Base-by-base conservation (phyloP, 2,888 invertebrate species). In the Leucoptera coffeella region DNA sequence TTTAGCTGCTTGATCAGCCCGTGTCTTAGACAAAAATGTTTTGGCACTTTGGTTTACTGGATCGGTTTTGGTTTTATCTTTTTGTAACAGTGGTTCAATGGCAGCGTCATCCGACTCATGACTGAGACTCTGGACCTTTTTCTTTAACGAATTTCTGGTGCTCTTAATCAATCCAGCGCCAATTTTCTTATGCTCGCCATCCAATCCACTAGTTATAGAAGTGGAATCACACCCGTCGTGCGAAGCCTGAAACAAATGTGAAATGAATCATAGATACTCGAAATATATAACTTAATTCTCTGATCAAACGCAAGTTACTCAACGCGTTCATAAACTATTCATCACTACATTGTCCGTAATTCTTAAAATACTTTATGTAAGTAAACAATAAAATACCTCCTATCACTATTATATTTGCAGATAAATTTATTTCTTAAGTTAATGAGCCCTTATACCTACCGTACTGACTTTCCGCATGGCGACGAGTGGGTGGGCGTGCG, bases 131-230 rank as follows among this genome's bases (percentile, higher is more conserved):
- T 56, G 56, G 32, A 54, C 52, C 37, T 57, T 67, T 32, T 50
- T 50, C 40, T 64, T 72, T 12, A 59, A 48, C 22, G 61, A 64
- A 37, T 35, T 61, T 38, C 52, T 56, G 38, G 67, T 71, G 2
- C 47, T 48, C 48, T 76, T 77, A 12, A 65, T 37, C 37, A 72
- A 54, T 33, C 61, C 60, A 5, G 56, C 49, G 20, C 64, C 57
- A 10, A 62, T 45, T 37, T 54, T 61, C 38, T 53, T 69, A 2
- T 50, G 34, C 37, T 73, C 58, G 27, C 50, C 59, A 38, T 73
- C 73, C 33, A 53, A 35, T 37, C 57, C 61, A 51, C 62, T 65
- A 25, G 57, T 57, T 32, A 59, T 46, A 29, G 62, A 62, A 30
- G 53, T 50, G 28, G 50, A 40, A 32, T 69, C 69, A 28, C 55